Evolutionary conservation across 37 sponge, comb jelly and placozoan genomes (phyloP).

Genomic region (Dysidea cf. avara): DNA sequence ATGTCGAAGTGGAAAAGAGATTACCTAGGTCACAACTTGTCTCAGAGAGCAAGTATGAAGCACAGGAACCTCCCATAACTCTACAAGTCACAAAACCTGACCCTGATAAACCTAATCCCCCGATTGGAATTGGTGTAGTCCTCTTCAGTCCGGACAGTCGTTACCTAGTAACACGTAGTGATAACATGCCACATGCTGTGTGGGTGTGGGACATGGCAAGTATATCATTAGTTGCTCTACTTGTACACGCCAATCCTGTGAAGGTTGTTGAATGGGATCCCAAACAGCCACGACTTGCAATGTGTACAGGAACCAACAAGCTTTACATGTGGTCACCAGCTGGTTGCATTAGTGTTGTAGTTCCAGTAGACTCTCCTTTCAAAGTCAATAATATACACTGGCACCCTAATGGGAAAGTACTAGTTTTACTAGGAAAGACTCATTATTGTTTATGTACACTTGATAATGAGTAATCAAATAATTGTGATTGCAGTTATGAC

Average conservation of each 20-base stretch:
- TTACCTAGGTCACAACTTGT: not conserved
- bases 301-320: conserved; percentile 75
- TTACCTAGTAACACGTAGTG: conserved; percentile 87
- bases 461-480: not conserved
- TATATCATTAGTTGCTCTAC: conserved; percentile 52
- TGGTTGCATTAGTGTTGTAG: conserved; percentile 73
- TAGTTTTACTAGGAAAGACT: conserved; percentile 66
- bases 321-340: conserved; percentile 93
- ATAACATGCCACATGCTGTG: conserved; percentile 90
- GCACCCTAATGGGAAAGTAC: conserved; percentile 78
- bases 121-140: conserved; percentile 77
- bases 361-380: conserved; percentile 62
- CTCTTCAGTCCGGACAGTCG: conserved; percentile 76
- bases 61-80: conserved; percentile 29
- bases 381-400: conserved; percentile 60
- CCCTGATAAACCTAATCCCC: conserved; percentile 88
- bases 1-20: conserved; percentile 61
- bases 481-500: no score
- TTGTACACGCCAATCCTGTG: conserved; percentile 69
- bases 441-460: conserved; percentile 92
- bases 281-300: conserved; percentile 69
- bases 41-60: conserved; percentile 67
- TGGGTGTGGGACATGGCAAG: conserved; percentile 91
- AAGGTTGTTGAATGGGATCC: conserved; percentile 86
- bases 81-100: conserved; percentile 71